A percentile compares a stretch with the other conserved stretches of the same genome.
Evolutionary conservation across 1,140 invertebrate species (phyloP).

Genomic region (Matsumurasca onukii): DNA sequence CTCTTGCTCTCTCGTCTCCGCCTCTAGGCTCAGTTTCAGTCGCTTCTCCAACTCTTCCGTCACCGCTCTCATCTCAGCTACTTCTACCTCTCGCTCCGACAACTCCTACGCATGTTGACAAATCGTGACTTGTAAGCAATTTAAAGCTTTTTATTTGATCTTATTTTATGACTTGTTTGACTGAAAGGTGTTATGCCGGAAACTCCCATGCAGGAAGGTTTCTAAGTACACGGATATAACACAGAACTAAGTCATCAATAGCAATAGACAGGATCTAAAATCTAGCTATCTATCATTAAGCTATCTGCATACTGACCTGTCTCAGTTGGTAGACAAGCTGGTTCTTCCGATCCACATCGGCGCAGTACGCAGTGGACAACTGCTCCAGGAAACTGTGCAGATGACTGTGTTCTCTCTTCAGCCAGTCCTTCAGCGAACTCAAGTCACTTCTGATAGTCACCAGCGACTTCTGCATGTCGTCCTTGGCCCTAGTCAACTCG

Average conservation of each 20-base stretch:
- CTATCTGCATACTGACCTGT: constrained; percentile 32
- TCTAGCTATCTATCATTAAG: too few species aligned
- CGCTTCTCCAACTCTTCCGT: constrained; percentile 34
- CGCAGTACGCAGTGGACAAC: constrained; percentile 28
- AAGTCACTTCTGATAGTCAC: constrained; percentile 30
- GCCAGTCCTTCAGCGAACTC: constrained; percentile 33
- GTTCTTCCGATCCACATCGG: constrained; percentile 15
- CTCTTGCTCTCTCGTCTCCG: constrained; percentile 46
- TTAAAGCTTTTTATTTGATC: too few species aligned
- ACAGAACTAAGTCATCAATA: too few species aligned
- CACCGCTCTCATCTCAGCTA: constrained; percentile 29
- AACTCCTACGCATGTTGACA: not conserved
- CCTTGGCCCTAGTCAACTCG: not conserved
- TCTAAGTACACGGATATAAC: too few species aligned
- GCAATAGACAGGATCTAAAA: too few species aligned
- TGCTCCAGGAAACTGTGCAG: constrained; percentile 31
- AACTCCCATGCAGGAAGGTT: too few species aligned
- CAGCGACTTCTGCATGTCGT: constrained; percentile 22
- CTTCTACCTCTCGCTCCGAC: constrained; percentile 8
- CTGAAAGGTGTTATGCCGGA: too few species aligned
- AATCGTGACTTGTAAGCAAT: too few species aligned
- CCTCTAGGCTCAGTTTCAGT: constrained; percentile 36
- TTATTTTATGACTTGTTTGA: too few species aligned
- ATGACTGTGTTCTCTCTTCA: constrained; percentile 34
- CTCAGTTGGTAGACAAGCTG: constrained; percentile 30